Evolutionary conservation across 2,113 vertebrate genomes (phyloP).

Genomic region (Oxyura jamaicensis): DNA sequence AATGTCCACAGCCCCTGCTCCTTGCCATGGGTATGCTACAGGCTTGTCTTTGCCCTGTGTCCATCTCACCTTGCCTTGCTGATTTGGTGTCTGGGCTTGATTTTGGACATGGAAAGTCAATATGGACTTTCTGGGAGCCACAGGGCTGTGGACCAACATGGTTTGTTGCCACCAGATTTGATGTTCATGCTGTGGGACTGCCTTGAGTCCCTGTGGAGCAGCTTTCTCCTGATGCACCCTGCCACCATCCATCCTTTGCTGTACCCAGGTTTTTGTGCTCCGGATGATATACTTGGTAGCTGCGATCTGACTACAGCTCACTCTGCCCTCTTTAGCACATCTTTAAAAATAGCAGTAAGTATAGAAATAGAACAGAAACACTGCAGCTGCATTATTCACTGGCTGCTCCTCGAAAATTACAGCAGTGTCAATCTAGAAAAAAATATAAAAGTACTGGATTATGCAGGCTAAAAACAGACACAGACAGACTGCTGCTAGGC

Average conservation of each 20-base stretch:
- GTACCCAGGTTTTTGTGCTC: background rate
- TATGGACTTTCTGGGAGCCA: background rate
- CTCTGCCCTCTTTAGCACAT: background rate
- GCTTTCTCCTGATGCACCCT: background rate
- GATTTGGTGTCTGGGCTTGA: background rate
- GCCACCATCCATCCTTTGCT: too few species aligned
- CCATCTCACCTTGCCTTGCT: background rate
- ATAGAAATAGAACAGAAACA: background rate
- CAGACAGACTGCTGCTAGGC: background rate
- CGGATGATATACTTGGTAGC: background rate
- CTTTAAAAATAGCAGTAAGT: background rate
- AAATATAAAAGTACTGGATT: background rate
- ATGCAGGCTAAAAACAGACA: background rate
- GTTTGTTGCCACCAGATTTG: background rate
- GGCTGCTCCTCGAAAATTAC: background rate
- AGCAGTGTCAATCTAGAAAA: background rate
- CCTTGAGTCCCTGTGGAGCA: background rate
- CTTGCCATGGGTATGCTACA: background rate
- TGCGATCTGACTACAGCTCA: background rate
- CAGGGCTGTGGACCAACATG: background rate
- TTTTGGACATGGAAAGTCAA: background rate
- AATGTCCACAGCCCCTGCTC: background rate
- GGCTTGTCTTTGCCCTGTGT: background rate
- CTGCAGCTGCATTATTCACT: background rate
- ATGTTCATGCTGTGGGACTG: background rate